Conservation (phyloP, 2,797 vertebrate species). For the Anniella stebbinsi region DNA sequence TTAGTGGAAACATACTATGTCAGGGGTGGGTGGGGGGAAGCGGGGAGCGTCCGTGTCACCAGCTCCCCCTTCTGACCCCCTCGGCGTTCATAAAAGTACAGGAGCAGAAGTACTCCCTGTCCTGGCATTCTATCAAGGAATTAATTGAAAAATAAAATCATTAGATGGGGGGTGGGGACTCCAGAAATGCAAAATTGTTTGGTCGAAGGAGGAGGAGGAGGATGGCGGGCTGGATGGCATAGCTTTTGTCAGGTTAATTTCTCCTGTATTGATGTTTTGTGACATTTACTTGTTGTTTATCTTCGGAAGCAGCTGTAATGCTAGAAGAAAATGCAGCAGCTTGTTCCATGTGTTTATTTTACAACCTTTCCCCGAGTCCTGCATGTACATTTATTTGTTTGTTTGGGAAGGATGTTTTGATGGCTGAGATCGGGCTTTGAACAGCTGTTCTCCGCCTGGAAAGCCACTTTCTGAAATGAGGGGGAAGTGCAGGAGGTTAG, state of each 20-base stretch:
- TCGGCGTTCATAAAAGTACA: slow-evolving; percentile 16
- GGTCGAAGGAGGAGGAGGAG: slow-evolving; percentile 9
- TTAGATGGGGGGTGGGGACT: slow-evolving; percentile 77
- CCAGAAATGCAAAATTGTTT: slow-evolving; percentile 79
- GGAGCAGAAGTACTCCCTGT: slow-evolving; percentile 50
- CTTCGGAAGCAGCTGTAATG: slow-evolving; percentile 81
- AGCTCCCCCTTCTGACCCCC: neutral
- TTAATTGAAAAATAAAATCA: slow-evolving; percentile 86
- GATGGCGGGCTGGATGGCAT: slow-evolving; percentile 22
- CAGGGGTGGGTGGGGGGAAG: too few relatives aligned
- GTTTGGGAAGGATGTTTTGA: slow-evolving; percentile 81
- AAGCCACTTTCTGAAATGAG: slow-evolving; percentile 39
- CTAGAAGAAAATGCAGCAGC: slow-evolving; percentile 78
- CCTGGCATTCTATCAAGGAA: slow-evolving; percentile 82
- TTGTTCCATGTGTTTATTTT: slow-evolving; percentile 82
- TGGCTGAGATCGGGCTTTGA: slow-evolving; percentile 75
- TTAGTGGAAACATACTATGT: too few relatives aligned
- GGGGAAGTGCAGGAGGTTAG: slow-evolving; percentile 14
- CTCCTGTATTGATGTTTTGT: slow-evolving; percentile 81
- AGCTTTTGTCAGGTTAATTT: slow-evolving; percentile 82
- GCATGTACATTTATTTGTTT: slow-evolving; percentile 79
- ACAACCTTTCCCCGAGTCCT: slow-evolving; percentile 79
- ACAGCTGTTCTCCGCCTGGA: slow-evolving; percentile 76
- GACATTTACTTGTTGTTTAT: slow-evolving; percentile 83
- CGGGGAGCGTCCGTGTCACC: neutral